Evolutionary conservation across 2,888 invertebrate genomes (phyloP).

Genomic region (Melanchra persicariae): DNA sequence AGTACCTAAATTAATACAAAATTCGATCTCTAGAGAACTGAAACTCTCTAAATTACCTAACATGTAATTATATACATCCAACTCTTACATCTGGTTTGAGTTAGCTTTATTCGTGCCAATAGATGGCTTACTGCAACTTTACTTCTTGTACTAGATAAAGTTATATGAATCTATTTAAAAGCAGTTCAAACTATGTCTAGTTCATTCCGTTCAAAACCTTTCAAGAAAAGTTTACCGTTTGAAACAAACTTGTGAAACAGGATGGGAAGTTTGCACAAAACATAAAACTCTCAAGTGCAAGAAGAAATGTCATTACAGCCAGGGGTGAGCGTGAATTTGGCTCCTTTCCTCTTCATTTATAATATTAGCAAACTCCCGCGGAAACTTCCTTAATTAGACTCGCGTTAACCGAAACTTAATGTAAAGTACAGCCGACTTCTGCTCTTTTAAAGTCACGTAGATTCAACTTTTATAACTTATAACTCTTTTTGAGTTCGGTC

Average conservation of each 20-base stretch:
- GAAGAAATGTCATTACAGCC: slow-evolving; percentile 77
- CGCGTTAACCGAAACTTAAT: slow-evolving; percentile 83
- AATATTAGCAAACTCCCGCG: slow-evolving; percentile 80
- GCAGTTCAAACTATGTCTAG: slow-evolving; percentile 35
- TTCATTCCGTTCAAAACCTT: slow-evolving; percentile 30
- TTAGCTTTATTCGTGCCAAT: background rate
- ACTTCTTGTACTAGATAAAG: slow-evolving; percentile 4
- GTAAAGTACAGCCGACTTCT: slow-evolving; percentile 81
- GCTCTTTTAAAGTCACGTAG: slow-evolving; percentile 82
- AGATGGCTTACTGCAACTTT: slow-evolving; percentile 7
- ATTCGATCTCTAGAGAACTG: no score
- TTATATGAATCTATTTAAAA: slow-evolving; percentile 37
- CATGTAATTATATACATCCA: background rate
- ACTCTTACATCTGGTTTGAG: background rate
- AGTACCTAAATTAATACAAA: background rate
- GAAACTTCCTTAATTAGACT: slow-evolving; percentile 84
- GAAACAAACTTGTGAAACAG: slow-evolving; percentile 61
- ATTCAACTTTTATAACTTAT: slow-evolving; percentile 76
- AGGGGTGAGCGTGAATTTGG: slow-evolving; percentile 73
- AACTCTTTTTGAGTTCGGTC: slow-evolving; percentile 73
- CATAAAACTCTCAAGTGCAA: slow-evolving; percentile 69
- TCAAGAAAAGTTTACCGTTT: slow-evolving; percentile 45
- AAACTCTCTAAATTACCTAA: no score
- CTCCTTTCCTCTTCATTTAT: slow-evolving; percentile 83
- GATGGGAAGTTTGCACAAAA: slow-evolving; percentile 68